These are phyloP conservation scores for Chaenodraco wilsoni DNA, from an alignment of 2,797 vertebrate species.

Conservation along the genomic window DNA sequence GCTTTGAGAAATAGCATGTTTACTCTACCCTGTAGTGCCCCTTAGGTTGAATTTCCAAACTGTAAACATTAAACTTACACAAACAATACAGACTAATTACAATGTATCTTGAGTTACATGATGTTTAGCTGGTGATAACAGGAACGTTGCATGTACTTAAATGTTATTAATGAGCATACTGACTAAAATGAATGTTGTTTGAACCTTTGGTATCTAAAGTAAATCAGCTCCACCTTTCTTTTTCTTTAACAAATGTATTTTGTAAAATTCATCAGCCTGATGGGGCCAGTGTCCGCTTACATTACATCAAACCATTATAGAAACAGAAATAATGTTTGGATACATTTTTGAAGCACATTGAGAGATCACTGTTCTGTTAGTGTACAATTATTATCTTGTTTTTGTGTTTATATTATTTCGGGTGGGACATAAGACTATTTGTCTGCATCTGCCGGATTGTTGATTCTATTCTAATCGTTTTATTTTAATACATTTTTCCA, in stretches of 20 bases:
- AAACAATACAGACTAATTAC: constrained; percentile 81
- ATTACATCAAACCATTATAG: constrained; percentile 14
- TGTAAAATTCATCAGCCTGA: constrained; percentile 32
- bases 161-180: constrained; percentile 79
- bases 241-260: constrained; percentile 25
- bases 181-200: constrained; percentile 74
- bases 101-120: constrained; percentile 81
- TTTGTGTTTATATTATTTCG: too few relatives aligned
- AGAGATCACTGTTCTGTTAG: too few relatives aligned
- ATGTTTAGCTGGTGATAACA: constrained; percentile 79
- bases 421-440: too few relatives aligned
- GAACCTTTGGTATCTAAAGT: constrained; percentile 55
- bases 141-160: constrained; percentile 80
- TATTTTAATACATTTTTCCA: too few relatives aligned
- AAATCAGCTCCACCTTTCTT: constrained; percentile 39
- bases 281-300: constrained; percentile 52
- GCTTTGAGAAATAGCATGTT: constrained; percentile 80
- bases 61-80: constrained; percentile 76
- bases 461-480: too few relatives aligned
- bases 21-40: constrained; percentile 69
- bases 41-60: constrained; percentile 79
- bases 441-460: too few relatives aligned
- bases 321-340: constrained; percentile 8
- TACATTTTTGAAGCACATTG: not conserved
- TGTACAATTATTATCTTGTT: too few relatives aligned